Percentiles rank a stretch among this genome's conserved stretches.
phyloP scores from a whole-genome alignment of 2,113 vertebrate genomes.

The Lepus americanus region DNA sequence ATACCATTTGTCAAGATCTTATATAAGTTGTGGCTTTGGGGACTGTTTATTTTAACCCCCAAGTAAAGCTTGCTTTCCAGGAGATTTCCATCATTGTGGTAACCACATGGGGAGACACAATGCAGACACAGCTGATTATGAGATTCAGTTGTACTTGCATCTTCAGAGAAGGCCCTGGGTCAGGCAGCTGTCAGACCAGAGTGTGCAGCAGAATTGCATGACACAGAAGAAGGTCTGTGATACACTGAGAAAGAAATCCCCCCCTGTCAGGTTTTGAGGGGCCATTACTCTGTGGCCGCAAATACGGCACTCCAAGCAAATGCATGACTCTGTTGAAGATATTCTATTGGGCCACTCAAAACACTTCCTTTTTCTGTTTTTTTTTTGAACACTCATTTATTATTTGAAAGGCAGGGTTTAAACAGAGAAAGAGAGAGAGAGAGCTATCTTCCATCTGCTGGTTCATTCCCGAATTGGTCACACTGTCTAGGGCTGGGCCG shows the following conservation, averaged over 20 bases:
- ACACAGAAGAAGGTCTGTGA: slow-evolving; percentile 76
- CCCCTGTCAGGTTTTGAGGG: not conserved
- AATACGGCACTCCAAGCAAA: slow-evolving; percentile 27
- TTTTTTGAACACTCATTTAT: not conserved
- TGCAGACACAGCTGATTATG: slow-evolving; percentile 69
- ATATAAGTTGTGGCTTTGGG: slow-evolving; percentile 68
- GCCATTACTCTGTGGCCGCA: slow-evolving; percentile 40
- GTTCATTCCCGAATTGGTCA: too few relatives aligned
- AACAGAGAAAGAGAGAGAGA: too few relatives aligned
- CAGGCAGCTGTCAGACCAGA: slow-evolving; percentile 77
- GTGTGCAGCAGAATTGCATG: slow-evolving; percentile 71
- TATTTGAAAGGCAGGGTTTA: too few relatives aligned
- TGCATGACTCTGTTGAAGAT: not conserved
- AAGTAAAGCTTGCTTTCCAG: slow-evolving; percentile 79
- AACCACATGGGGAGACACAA: slow-evolving; percentile 69
- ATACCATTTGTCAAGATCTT: slow-evolving; percentile 79
- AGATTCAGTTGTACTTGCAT: slow-evolving; percentile 55
- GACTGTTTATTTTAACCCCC: slow-evolving; percentile 76
- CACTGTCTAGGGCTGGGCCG: too few relatives aligned
- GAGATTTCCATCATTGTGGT: slow-evolving; percentile 65
- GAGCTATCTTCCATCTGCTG: too few relatives aligned
- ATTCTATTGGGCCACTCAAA: slow-evolving; percentile 48
- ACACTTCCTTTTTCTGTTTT: slow-evolving; percentile 70
- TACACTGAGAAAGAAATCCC: slow-evolving; percentile 73
- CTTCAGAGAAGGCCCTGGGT: slow-evolving; percentile 66